Conservation (phyloP, 1,140 invertebrate genomes). For the Semibalanus balanoides region DNA sequence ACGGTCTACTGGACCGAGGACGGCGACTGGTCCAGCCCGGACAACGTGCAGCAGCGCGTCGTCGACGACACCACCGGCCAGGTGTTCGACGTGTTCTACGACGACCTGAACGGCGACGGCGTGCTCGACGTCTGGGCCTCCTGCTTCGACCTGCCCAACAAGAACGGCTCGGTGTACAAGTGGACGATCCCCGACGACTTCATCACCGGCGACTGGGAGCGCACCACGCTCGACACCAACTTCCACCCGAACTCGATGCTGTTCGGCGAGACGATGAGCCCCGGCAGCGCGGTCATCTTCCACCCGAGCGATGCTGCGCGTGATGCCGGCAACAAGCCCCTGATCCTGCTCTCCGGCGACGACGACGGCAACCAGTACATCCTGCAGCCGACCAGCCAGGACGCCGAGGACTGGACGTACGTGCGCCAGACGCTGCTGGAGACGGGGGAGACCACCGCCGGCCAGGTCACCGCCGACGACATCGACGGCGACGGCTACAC, state of each 20-base stretch:
- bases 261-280: constrained; percentile 23
- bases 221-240: constrained; percentile 2
- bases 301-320: constrained; percentile 21
- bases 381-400: constrained; percentile 24
- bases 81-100: constrained; percentile 28
- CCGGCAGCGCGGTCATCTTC: constrained; percentile 24
- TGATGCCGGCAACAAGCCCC: constrained; percentile 23
- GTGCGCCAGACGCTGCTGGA: constrained; percentile 18
- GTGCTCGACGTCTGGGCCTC: constrained; percentile 27
- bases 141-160: constrained; percentile 19
- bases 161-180: constrained; percentile 23
- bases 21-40: constrained; percentile 25
- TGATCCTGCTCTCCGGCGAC: constrained; percentile 29
- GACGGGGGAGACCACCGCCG: constrained; percentile 15
- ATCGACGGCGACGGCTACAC: constrained; percentile 29
- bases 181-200: constrained; percentile 26
- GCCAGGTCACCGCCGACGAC: constrained; percentile 25
- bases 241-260: constrained; percentile 22
- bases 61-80: constrained; percentile 28
- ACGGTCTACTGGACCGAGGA: constrained; percentile 28
- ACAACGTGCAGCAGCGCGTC: constrained; percentile 25
- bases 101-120: constrained; percentile 30
- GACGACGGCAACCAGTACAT: constrained; percentile 30
- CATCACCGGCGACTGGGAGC: constrained; percentile 1
- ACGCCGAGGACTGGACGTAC: constrained; percentile 27